Evolutionary conservation across 2,797 vertebrate species (phyloP), one percentile per base, ranked within the genome.

Genomic region (Aselliscus stoliczkanus): DNA sequence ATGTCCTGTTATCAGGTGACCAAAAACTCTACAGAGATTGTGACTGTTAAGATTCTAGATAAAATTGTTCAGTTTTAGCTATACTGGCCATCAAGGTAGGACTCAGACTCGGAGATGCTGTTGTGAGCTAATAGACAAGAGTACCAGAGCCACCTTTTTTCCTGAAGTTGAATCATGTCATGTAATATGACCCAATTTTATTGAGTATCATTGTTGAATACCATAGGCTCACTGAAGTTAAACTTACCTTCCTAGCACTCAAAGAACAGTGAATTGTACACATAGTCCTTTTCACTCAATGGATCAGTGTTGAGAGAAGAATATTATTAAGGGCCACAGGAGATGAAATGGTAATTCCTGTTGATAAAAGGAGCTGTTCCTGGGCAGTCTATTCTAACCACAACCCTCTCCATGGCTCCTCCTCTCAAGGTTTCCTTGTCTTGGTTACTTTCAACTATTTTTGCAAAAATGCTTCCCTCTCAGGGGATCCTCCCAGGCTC

Each of bases 241-340:
- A 37, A 80, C 73, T 31, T 23, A 2, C 17, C 52, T 69, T 54
- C 82, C 52, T 88, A 64, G 54, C 54, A 17, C 60, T 93, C 60
- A 70, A 47, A 64, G 58, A 73, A 58, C 4, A 42, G 23, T 34
- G 13, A 56, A 62, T 10, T 34, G 34, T 34, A 12, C 20, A 54
- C 42, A 42, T 2, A n/a, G 31, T 58, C 50, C 60, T 69, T 93
- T 67, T 83, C 44, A 94, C 89, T 85, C 80, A 75, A 42, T 42
- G 9, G 52, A 54, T 81, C 56, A 34, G 39, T 54, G 31, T 65
- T 20, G 18, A 88, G 56, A 76, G 75, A 86, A 80, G 69, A 94
- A 29, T 25, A 89, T 31, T 89, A 69, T 52, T 67, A 75, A 52
- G 50, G 72, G 56, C 83, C 42, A 54, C 18, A 79, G 58, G 73